Conservation (phyloP, 2,888 invertebrate genomes). For the Tetragonula carbonaria region DNA sequence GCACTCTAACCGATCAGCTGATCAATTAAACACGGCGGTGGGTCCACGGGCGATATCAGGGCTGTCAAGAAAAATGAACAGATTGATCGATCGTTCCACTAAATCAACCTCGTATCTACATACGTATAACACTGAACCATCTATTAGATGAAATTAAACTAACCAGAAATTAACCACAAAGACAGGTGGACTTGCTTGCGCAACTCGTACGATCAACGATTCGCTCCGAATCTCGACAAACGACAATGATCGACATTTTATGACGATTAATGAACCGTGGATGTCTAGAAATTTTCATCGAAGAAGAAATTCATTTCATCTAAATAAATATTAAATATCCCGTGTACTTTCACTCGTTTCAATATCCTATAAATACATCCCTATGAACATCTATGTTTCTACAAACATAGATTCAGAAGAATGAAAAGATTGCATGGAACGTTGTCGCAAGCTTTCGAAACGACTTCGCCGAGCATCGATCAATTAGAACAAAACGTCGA, state of each 20-base stretch:
- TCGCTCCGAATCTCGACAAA: not conserved
- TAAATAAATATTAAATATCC: not conserved
- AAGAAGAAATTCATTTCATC: no score
- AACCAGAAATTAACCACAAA: not conserved
- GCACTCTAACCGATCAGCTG: constrained; percentile 21
- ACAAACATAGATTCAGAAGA: not conserved
- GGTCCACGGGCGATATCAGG: constrained; percentile 4
- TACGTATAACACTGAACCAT: not conserved
- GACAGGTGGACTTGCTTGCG: not conserved
- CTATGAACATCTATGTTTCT: not conserved
- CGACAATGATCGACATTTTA: not conserved
- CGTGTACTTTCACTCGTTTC: not conserved
- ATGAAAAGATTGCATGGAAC: not conserved
- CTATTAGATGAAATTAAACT: constrained; percentile 6
- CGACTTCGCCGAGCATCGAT: not conserved
- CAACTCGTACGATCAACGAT: not conserved
- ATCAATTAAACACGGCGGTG: constrained; percentile 27
- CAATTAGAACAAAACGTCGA: not conserved
- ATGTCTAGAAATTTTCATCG: not conserved
- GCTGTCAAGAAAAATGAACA: constrained; percentile 7
- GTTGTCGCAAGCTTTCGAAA: not conserved
- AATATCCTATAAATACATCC: not conserved
- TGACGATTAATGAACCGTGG: not conserved
- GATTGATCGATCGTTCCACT: constrained; percentile 35
- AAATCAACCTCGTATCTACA: constrained; percentile 12